Evolutionary conservation across 1,140 invertebrate species (phyloP), one percentile per base, ranked within the genome.

Genomic region (Bombus vancouverensis): DNA sequence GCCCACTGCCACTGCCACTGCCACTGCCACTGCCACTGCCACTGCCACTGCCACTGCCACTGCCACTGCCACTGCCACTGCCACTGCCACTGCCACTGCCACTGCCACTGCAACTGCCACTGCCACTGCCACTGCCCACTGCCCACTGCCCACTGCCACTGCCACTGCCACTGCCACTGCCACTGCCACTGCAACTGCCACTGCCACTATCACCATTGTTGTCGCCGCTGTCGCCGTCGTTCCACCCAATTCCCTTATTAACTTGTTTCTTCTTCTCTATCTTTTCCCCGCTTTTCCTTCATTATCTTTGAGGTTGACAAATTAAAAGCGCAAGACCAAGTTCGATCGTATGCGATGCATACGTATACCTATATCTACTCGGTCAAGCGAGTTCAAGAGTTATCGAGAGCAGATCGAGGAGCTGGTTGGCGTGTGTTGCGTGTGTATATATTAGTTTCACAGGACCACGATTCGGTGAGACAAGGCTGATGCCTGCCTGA

Each of bases 371-470:
- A 72, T 32, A 25, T 71, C 32, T 66, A 57, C 34, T 81, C 70
- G 78, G 79, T 74, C n/a, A 47, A 80, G 83, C 79, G 42, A 74
- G 22, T 85, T 81, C 70, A 71, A 74, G 70, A 73, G 59, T 53
- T 70, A 57, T 70, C 84, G 79, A 85, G 78, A 68, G 79, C 70
- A 74, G 79, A 81, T 81, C 78, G 59, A 81, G 59, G 68, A 47
- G 59, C 92, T 92, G 92, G 90, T 95, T 94, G 92, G 94, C 95
- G 94, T 95, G 93, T 94, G 94, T 93, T 95, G 95, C 95, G 94
- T 94, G 94, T 95, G 95, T 95, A 95, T 95, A 92, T 95, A 93
- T 95, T 95, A 95, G 95, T 95, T 95, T 95, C 95, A 95, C 95
- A 95, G 95, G 95, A 94, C 91, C 90, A 81, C 91, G 90, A 91